Evolutionary conservation across 1,140 invertebrate species (phyloP), one percentile per base, ranked within the genome.

Genomic region (Diachasma alloeum): DNA sequence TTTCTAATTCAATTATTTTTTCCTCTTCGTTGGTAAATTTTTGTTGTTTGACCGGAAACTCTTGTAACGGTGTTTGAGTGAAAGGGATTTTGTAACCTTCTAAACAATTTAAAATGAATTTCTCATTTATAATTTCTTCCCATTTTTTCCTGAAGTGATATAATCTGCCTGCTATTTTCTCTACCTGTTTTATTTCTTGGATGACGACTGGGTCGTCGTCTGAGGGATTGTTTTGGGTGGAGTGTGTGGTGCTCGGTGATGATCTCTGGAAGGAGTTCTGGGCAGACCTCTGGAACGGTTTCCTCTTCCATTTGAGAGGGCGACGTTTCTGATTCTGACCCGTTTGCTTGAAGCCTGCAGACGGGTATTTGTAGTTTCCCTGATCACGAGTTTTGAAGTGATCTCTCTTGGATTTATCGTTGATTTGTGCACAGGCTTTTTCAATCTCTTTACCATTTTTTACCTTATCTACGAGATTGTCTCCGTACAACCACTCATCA

Each of bases 401-500:
- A 17, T 66, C 31, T 72, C 11, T 19, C 37, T 69, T 73, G 13
- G 63, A 31, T 37, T 78, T 75, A 9, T 75, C 70, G 46, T 78
- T 75, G 13, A 78, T 75, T n/a, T 75, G 17, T 10, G 74, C 36
- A 75, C 77, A 78, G 0, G 78, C 66, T 59, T 76, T 77, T 26
- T 76, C 78, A 31, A 79, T 74, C 36, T 70, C 67, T 15, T 79
- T 79, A 10, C 59, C 69, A 1, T 77, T 48, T 59, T 79, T 77
- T 9, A 79, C 72, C 36, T 74, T 48, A 0, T 77, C 78, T 0
- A 8, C 17, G 8, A 79, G 37, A 10, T 77, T 71, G 0, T 77
- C 39, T 31, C 72, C 75, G 63, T 83, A 78, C 80, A 86, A 70
- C 85, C 84, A 72, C 67, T 76, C 53, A 46, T 84, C 80, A 69